phyloP scores from a whole-genome alignment of 2,797 vertebrate genomes.

The Sebastes iracundus region DNA sequence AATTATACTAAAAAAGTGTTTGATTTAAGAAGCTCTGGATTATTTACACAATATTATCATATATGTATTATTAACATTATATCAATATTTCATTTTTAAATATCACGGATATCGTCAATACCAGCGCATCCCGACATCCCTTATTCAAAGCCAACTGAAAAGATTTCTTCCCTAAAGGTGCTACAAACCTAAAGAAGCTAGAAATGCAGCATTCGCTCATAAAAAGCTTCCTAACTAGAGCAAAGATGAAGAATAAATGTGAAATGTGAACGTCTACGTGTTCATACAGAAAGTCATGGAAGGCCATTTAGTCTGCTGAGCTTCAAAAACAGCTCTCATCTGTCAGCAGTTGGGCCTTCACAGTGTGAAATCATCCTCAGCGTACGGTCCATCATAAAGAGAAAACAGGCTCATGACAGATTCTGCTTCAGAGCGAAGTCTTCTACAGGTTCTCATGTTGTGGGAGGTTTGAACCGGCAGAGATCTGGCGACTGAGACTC shows the following conservation, averaged over 20 bases:
- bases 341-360: background rate
- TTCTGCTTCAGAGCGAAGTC: background rate
- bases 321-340: background rate
- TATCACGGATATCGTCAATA: too few species aligned
- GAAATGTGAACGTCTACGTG: background rate
- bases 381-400: background rate
- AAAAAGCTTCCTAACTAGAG: background rate
- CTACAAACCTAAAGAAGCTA: background rate
- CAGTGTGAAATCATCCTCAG: background rate
- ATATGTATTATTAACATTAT: too few species aligned
- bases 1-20: too few species aligned
- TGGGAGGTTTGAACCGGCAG: constrained; percentile 10
- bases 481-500: constrained; percentile 10
- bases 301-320: background rate
- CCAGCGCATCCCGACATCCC: fast-evolving
- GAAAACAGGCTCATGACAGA: background rate
- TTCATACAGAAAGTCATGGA: background rate
- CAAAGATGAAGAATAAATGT: background rate
- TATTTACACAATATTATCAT: too few species aligned
- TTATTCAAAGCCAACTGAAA: background rate
- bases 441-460: constrained; percentile 4
- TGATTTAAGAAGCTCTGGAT: too few species aligned
- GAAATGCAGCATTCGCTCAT: background rate
- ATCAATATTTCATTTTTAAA: too few species aligned
- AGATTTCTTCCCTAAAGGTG: background rate